phyloP scores from a whole-genome alignment of 2,888 invertebrate genomes.

The Ectemnius cavifrons region DNA sequence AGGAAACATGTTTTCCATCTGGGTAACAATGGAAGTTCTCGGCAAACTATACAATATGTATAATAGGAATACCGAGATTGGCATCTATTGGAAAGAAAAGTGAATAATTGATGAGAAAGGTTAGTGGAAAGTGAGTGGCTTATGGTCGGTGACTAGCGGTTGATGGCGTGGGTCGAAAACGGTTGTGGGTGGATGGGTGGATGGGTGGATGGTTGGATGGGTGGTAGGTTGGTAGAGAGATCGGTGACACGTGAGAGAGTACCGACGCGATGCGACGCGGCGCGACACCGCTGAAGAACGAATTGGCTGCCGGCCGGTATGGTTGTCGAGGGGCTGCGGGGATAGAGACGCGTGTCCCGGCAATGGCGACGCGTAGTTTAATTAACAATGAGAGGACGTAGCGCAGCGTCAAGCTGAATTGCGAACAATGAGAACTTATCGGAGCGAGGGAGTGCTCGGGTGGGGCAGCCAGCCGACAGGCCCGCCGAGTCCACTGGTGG shows the following conservation, averaged over 20 bases:
- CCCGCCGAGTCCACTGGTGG: too few species aligned
- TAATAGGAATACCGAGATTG: too few species aligned
- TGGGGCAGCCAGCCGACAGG: conserved; percentile 32
- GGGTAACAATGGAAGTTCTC: not conserved
- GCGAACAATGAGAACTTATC: conserved; percentile 75
- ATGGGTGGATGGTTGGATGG: too few species aligned
- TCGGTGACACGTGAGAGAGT: too few species aligned
- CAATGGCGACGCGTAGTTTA: conserved; percentile 71
- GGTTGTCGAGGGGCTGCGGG: conserved; percentile 35
- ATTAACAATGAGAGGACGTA: conserved; percentile 72
- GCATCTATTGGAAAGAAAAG: too few species aligned
- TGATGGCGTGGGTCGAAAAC: too few species aligned
- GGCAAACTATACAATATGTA: conserved; percentile 1
- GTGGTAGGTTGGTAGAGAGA: too few species aligned
- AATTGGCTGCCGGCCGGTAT: not conserved
- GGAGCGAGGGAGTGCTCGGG: conserved; percentile 47
- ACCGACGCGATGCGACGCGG: too few species aligned
- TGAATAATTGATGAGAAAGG: too few species aligned
- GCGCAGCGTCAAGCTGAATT: conserved; percentile 68
- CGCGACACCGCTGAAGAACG: not conserved
- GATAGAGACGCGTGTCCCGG: conserved; percentile 55
- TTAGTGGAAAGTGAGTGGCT: too few species aligned
- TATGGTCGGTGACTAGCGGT: too few species aligned
- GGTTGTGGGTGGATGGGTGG: too few species aligned
- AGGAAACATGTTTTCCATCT: conserved; percentile 3